Conservation (phyloP, 1,140 invertebrate species). For the Rhizoglyphus robini region DNA sequence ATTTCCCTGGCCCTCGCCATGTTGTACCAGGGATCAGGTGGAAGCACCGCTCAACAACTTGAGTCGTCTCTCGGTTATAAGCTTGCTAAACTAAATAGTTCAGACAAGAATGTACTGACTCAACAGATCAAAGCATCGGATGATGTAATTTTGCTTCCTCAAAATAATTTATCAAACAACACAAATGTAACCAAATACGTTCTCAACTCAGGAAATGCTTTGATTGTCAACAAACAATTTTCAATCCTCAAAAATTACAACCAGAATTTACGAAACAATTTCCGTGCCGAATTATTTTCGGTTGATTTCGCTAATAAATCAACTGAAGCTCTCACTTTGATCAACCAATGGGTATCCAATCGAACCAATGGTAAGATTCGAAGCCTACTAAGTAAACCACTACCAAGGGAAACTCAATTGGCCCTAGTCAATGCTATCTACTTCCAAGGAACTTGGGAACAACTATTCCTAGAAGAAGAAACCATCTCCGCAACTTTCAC, state of each 20-base stretch:
- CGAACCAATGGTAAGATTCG: constrained; percentile 57
- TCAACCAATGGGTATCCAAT: constrained; percentile 62
- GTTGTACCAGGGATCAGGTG: neutral
- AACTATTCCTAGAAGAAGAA: constrained; percentile 45
- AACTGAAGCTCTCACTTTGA: constrained; percentile 40
- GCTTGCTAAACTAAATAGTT: neutral
- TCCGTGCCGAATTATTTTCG: constrained; percentile 21
- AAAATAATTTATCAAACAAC: no score
- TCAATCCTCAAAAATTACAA: neutral
- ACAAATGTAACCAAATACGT: no score
- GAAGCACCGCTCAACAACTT: neutral
- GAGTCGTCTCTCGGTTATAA: neutral
- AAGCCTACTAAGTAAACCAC: constrained; percentile 43
- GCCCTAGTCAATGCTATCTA: constrained; percentile 69
- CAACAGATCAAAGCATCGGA: neutral
- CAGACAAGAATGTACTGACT: neutral
- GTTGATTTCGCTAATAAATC: constrained; percentile 50
- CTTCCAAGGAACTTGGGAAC: constrained; percentile 66
- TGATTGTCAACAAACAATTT: neutral
- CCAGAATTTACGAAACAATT: no score
- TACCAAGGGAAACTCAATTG: constrained; percentile 42
- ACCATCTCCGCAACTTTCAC: constrained; percentile 53
- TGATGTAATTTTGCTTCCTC: neutral
- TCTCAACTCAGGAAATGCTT: neutral
- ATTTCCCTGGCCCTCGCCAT: neutral